Evolutionary conservation across 2,113 vertebrate genomes (phyloP), one percentile per base, ranked within the genome.

Genomic region (Elachura formosa): DNA sequence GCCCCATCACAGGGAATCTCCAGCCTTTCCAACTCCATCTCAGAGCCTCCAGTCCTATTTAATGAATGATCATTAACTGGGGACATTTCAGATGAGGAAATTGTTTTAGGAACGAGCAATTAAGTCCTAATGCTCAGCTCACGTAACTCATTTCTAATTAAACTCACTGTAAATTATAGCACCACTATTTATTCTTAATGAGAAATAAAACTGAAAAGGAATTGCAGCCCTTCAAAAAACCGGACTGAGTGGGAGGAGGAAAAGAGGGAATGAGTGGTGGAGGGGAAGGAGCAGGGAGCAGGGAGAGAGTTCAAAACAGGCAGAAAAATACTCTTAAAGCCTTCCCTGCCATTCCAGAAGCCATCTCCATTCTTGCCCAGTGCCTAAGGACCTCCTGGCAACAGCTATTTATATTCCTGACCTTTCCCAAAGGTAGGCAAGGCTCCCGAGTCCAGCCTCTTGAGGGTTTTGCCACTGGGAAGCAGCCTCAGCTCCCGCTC

Each of bases 81-180:
- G 91, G 96, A 96, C 90, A 34, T 96, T 97, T 97, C 92, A 92
- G 96, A 96, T 94, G 96, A 94, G 96, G 96, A 97, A 97, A 97
- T 95, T 96, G 96, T 96, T 97, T 97, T 95, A 96, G 93, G 94
- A 95, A 97, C 2, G 86, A 97, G 95, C 96, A 97, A 97, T 97
- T 97, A 97, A 96, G 91, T 86, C 82, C 94, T 95, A 92, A 96
- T 92, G 95, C 93, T 96, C 92, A 51, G 88, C 91, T 91, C 94
- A 96, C 46, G 75, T 97, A 97, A 97, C 97, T 97, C 94, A 96
- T 97, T 96, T 94, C 96, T 97, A 96, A 97, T 97, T 97, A 97
- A 97, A 94, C 93, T 96, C 75, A 33, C 88, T 91, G 96, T 97
- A 97, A 97, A 97, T 97, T 96, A 97, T 95, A 78, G 94, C 91